Base-by-base conservation (phyloP, 2,113 vertebrate genomes). In the Ictidomys tridecemlineatus region DNA sequence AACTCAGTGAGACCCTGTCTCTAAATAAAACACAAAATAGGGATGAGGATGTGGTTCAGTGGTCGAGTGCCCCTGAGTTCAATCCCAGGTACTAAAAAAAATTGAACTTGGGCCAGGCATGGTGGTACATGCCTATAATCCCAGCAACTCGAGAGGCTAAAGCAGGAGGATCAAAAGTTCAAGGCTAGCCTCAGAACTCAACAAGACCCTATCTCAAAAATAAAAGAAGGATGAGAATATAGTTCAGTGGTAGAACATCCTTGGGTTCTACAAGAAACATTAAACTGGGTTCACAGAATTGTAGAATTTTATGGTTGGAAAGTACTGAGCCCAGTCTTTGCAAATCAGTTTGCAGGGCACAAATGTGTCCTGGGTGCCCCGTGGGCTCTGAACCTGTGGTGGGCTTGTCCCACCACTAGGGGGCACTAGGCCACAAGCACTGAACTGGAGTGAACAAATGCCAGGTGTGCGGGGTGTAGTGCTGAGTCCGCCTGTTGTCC, bases 331-430 rank as follows among this genome's bases (percentile, higher is more conserved):
- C 82, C 45, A 72, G 56, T 73, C 9, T 39, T 77, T 4, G 48
- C 63, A 70, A 34, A 67, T 63, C 37, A 20, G 80, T 51, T 39
- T 45, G 51, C 8, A 24, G 4, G 12, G 13, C 6, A 11, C 26
- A 58, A 51, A 65, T 28, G 61, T 63, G 61, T 22, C 61, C 8
- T 51, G 18, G 67, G 32, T 7, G 13, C 32, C 0, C 14, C 7
- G 30, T 42, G 42, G 1, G 4, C 58, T 74, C 65, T 90, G 70
- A 51, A 78, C 42, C 26, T 37, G 78, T 77, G n/a, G 30, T 53
- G 83, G 42, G 28, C 70, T 80, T n/a, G 3, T 76, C 17, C 7
- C 4, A 53, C 63, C 95, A 93, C 87, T 45, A 96, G 97, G 76
- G 91, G 93, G 96, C 48, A 26, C 58, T 1, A 2, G 84, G 28